Evolutionary conservation across 2,797 vertebrate species (phyloP), one percentile per base, ranked within the genome.

Genomic region (Crax fasciolata): DNA sequence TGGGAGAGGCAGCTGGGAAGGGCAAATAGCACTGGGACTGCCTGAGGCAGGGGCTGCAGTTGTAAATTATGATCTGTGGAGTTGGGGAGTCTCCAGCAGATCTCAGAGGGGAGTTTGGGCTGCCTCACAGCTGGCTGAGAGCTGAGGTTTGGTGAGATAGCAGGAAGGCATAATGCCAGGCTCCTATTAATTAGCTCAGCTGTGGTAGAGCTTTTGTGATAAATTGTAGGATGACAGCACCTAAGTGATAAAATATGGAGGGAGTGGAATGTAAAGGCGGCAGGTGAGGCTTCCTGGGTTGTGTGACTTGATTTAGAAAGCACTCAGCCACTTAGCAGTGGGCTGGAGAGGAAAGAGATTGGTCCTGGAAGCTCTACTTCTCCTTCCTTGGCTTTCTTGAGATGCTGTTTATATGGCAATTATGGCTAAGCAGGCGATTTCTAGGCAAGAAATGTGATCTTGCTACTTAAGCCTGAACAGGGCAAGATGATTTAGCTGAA

Each of bases 351-450:
- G 19, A 30, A 62, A 30, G 76, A 57, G 57, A 38, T 66, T 20
- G 30, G 80, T 57, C 24, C 63, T 90, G 62, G 54, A 54, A 88
- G 44, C 87, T 95, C 49, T 79, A 82, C 76, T 78, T 68, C 74
- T 89, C 19, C 44, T 82, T 54, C 80, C 70, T 93, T 93, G 61
- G 23, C 39, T 54, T 93, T 80, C 95, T 96, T 82, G 87, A 90
- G 65, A 73, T 3, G 30, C 80, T 58, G 51, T 90, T 95, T 95
- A 59, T 65, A 16, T 35, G 43, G 51, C 87, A 91, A 92, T 96
- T 92, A 80, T 35, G 94, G 91, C 77, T 93, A 96, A 96, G 84
- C 95, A 97, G 96, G 95, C 79, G 93, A 95, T 93, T 95, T 90
- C 63, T 89, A 61, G 89, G 94, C 82, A 84, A 90, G 93, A 89